Evolutionary conservation across 2,888 invertebrate species (phyloP), one percentile per base, ranked within the genome.

Genomic region (Eupelmus urozonus): DNA sequence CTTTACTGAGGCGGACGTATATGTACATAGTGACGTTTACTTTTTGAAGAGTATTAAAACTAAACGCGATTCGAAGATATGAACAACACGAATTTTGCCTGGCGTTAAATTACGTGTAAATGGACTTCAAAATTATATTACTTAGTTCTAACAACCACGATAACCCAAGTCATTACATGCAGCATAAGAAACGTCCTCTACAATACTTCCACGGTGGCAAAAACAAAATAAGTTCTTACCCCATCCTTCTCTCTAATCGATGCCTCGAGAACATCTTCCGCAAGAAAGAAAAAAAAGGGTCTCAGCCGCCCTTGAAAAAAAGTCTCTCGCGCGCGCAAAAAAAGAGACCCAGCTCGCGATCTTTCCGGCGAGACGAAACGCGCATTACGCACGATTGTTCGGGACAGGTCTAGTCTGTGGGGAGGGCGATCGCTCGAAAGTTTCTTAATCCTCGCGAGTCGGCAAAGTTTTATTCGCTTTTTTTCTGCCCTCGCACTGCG

Each of bases 381-480:
- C 57, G 45, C 49, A 60, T 74, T 74, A 76, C 70, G 70, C 11
- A 23, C 65, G 70, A 70, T 70, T 76, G 62, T 76, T 70, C 63
- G 42, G 20, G 69, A 69, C 69, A 63, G 76, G 25, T 67, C 53
- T 49, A 45, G 27, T 9, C n/a, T 13, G 29, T 55, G 13, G 57
- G 53, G 59, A 34, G 49, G 29, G 25, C 45, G 72, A 77, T 71
- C 66, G 67, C 29, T 73, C 62, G 34, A 62, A 78, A 78, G 45
- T 78, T 78, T 78, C 62, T 66, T 73, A 78, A 78, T 78, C 67
- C 78, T 45, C 49, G 45, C 23, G 23, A 55, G 55, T 23, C 66
- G 42, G 20, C 51, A 34, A 78, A 78, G 34, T 78, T 73, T 78
- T 78, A 73, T 73, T 73, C 67, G 20, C 13, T 57, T 69, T 59